phyloP scores from a whole-genome alignment of 53 echinoderm and acorn worm genomes.

The Apostichopus leukothele region DNA sequence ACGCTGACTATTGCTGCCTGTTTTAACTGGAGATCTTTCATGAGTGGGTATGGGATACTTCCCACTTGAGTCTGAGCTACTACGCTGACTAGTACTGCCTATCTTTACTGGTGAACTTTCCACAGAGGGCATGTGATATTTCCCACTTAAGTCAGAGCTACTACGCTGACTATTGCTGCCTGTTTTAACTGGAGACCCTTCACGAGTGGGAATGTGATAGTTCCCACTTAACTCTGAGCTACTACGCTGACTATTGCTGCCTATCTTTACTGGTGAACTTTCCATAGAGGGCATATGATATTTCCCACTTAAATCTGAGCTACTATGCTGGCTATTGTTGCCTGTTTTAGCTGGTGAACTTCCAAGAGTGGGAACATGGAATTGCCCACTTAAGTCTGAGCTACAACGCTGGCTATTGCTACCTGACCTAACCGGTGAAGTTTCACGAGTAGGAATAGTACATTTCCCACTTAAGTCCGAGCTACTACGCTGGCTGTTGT shows the following conservation, averaged over 20 bases:
- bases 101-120: neutral
- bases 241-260: neutral
- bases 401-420: neutral
- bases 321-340: neutral
- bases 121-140: neutral
- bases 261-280: neutral
- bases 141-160: neutral
- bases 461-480: neutral
- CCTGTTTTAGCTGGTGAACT: neutral
- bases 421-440: neutral
- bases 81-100: slow-evolving; percentile 5
- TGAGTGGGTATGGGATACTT: neutral
- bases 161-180: neutral
- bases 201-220: neutral
- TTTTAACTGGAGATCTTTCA: neutral
- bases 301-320: neutral
- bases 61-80: neutral
- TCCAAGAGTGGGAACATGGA: neutral
- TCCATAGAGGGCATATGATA: neutral
- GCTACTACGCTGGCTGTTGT: neutral
- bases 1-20: neutral
- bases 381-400: neutral
- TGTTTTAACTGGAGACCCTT: neutral
- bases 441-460: neutral
- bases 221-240: neutral